Conservation (phyloP, 1,140 invertebrate genomes). For the Globodera ellingtonae region DNA sequence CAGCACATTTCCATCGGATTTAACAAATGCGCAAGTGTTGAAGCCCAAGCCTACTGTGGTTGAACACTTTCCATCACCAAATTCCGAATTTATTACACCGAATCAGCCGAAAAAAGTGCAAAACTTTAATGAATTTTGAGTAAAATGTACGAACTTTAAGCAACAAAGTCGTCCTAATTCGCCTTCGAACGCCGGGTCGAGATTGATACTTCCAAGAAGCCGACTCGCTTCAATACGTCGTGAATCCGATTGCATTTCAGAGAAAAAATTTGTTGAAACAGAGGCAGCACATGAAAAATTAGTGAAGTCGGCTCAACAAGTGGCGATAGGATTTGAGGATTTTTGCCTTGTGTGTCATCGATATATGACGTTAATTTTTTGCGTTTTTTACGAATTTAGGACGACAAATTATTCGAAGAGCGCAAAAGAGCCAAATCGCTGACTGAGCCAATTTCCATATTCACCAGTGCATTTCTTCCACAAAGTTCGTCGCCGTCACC, state of each 20-base stretch:
- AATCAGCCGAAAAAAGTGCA: conserved; percentile 8
- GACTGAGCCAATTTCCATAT: conserved; percentile 53
- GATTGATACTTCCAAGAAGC: conserved; percentile 26
- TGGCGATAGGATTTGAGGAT: conserved; percentile 51
- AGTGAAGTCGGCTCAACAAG: conserved; percentile 51
- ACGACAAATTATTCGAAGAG: conserved; percentile 52
- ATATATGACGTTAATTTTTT: neutral
- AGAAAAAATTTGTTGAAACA: conserved; percentile 30
- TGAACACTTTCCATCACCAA: neutral
- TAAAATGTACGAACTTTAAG: neutral
- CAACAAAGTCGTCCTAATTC: conserved; percentile 51
- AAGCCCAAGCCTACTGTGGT: neutral
- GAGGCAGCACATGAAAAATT: conserved; percentile 54
- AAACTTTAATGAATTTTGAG: neutral
- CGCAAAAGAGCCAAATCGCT: conserved; percentile 53
- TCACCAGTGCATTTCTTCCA: conserved; percentile 52
- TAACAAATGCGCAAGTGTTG: neutral
- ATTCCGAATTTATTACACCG: conserved; percentile 14
- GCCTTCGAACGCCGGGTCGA: conserved; percentile 28
- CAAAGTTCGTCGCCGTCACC: conserved; percentile 51
- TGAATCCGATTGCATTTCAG: conserved; percentile 48
- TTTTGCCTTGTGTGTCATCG: conserved; percentile 42
- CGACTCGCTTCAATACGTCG: conserved; percentile 47
- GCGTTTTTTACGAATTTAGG: conserved; percentile 35
- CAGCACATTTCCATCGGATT: neutral